phyloP scores from a whole-genome alignment of 2,888 invertebrate species.

The Heteromyza rotundicornis region DNA sequence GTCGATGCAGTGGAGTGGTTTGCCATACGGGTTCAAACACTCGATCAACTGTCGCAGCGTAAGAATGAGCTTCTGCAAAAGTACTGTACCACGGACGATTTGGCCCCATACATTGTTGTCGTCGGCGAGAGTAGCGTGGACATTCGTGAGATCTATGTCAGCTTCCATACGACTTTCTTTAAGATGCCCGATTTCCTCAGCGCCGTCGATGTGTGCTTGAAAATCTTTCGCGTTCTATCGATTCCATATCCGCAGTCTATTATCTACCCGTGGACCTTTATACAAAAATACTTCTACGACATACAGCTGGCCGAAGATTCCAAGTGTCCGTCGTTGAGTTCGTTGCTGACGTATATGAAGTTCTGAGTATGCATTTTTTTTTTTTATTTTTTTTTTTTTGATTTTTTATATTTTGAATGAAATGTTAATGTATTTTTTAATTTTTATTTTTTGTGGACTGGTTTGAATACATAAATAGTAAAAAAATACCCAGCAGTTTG shows the following conservation, averaged over 20 bases:
- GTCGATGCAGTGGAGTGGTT: conserved; percentile 33
- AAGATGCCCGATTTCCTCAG: conserved; percentile 34
- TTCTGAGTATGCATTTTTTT: conserved; percentile 10
- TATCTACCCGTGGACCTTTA: conserved; percentile 34
- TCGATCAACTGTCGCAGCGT: conserved; percentile 31
- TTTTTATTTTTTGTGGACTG: too few species aligned
- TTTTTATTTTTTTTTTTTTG: too few species aligned
- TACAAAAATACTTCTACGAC: conserved; percentile 35
- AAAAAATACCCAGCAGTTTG: too few species aligned
- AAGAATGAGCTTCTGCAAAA: conserved; percentile 30
- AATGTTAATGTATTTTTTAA: too few species aligned
- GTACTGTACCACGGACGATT: conserved; percentile 26
- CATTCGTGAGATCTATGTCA: conserved; percentile 35
- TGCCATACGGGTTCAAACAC: conserved; percentile 29
- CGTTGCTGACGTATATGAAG: conserved; percentile 28
- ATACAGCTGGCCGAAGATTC: conserved; percentile 27
- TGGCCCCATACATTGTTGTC: conserved; percentile 32
- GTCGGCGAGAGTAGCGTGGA: conserved; percentile 31
- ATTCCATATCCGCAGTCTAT: conserved; percentile 32
- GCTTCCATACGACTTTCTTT: conserved; percentile 31
- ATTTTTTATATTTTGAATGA: too few species aligned
- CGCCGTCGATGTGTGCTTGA: conserved; percentile 30
- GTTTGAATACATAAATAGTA: too few species aligned
- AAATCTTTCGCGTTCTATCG: conserved; percentile 33
- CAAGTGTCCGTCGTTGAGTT: conserved; percentile 32